Base-by-base conservation (phyloP, 2,888 invertebrate species). In the Nebria brevicollis region DNA sequence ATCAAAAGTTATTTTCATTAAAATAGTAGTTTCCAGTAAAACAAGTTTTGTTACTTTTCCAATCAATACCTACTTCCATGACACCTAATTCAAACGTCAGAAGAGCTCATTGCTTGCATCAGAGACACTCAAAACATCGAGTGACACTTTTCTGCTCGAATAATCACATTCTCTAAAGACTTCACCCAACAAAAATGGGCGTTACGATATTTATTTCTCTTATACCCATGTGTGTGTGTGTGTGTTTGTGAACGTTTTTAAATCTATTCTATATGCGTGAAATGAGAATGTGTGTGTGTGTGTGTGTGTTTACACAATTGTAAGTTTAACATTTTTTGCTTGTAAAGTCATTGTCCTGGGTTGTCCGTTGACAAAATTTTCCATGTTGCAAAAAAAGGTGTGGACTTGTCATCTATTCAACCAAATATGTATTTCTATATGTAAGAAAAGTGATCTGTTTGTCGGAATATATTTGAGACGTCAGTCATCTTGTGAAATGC, bases 1-100 rank as follows among this genome's bases (percentile, higher is more conserved):
- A 13, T 70, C 78, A 78, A 78, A 78, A 73, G 25, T 78, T 25
- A 64, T 77, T 73, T 78, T 78, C 78, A 26, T 65, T 25, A 72
- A 78, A 78, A 73, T 54, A 77, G 73, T 73, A 78, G 72, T 78
- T 74, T 73, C 72, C 78, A 77, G 70, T 70, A 70, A 70, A 73
- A 78, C 72, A 78, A 78, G 78, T 72, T 78, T 34, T 26, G 72
- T 15, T 8, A 66, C 64, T 75, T 20, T 54, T 64, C 74, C 25
- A 25, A 79, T 79, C 79, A 79, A 79, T 74, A 79, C 65, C 65
- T 79, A 20, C n/a, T 74, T 79, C 79, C 68, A 42, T 43, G 66
- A 78, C 79, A 79, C 79, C 79, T 79, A 79, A 79, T 79, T 79
- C 79, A 79, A 79, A 79, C 79, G 79, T 79, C 79, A 79, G 79